Base-by-base conservation (phyloP, 2,113 vertebrate species). In the Physeter macrocephalus region DNA sequence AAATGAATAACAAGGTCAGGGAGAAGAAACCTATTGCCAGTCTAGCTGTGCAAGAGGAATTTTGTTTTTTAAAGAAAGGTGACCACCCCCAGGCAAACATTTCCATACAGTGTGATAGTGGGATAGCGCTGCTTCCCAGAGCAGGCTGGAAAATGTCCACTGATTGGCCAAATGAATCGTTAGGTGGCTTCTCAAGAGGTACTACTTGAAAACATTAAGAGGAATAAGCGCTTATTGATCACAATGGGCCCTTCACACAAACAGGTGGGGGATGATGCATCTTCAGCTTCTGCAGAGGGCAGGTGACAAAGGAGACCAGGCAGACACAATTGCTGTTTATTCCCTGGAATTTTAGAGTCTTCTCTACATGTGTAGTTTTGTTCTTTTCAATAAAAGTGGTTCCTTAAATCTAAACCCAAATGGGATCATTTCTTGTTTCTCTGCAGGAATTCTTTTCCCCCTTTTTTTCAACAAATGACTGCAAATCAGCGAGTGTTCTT, bases 211-310 rank as follows among this genome's bases (percentile, higher is more conserved):
- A 71, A 36, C 11, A 1, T 18, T 57, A 71, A 66, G 59, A 75
- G 39, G 61, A 46, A 39, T 61, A 69, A 90, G 49, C 2, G 2
- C 36, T 57, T 43, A 34, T 20, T 0, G 31, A 29, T 67, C 13
- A 6, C 8, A 3, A 6, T 0, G n/a, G 62, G 43, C 64, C 49
- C 71, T 67, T 72, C 17, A 12, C 27, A 59, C 8, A 29, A 9
- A 39, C 0, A 6, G 74, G 72, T 36, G 14, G 41, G 36, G 39
- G 21, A 8, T 0, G 0, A 31, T 3, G 46, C 29, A 6, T 21
- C 67, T 69, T 23, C 36, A 46, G 34, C n/a, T 21, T 36, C n/a
- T 8, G 0, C 36, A 34, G 80, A n/a, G 21, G 36, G 27, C 2
- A 29, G 46, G 13, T 2, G 41, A 64, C 14, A 18, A 11, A 57